Evolutionary conservation across 2,888 invertebrate species (phyloP).

Genomic region (Pinctada fucata): DNA sequence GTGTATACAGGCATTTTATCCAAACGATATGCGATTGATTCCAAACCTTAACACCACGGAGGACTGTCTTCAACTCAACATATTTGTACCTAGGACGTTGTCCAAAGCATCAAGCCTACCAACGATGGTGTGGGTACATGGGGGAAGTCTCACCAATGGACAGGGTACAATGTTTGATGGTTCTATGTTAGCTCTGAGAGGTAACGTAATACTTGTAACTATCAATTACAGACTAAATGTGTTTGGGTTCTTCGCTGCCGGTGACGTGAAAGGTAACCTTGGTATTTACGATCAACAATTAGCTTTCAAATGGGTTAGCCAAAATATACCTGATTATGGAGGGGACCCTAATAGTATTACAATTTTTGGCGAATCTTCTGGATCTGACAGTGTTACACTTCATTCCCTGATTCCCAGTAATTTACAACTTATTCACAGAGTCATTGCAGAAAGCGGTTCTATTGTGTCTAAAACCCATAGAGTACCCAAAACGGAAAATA

Average conservation of each 20-base stretch:
- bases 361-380: slow-evolving; percentile 61
- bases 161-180: slow-evolving; percentile 52
- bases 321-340: slow-evolving; percentile 56
- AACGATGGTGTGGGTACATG: slow-evolving; percentile 63
- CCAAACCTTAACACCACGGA: slow-evolving; percentile 49
- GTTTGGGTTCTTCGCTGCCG: slow-evolving; percentile 57
- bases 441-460: slow-evolving; percentile 57
- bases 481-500: background rate
- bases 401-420: slow-evolving; percentile 49
- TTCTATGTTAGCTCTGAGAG: slow-evolving; percentile 47
- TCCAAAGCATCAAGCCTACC: slow-evolving; percentile 36
- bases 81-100: slow-evolving; percentile 51
- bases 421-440: slow-evolving; percentile 51
- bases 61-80: slow-evolving; percentile 58
- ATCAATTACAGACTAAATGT: slow-evolving; percentile 59
- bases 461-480: slow-evolving; percentile 81
- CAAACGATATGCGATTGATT: slow-evolving; percentile 47
- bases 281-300: slow-evolving; percentile 59
- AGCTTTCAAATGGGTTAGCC: slow-evolving; percentile 58
- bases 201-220: slow-evolving; percentile 58
- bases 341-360: slow-evolving; percentile 53
- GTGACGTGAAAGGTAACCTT: slow-evolving; percentile 51
- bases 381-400: slow-evolving; percentile 52
- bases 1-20: slow-evolving; percentile 49
- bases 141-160: slow-evolving; percentile 56